Evolutionary conservation across 2,113 vertebrate species (phyloP).

Genomic region (Grammomys dolichurus): DNA sequence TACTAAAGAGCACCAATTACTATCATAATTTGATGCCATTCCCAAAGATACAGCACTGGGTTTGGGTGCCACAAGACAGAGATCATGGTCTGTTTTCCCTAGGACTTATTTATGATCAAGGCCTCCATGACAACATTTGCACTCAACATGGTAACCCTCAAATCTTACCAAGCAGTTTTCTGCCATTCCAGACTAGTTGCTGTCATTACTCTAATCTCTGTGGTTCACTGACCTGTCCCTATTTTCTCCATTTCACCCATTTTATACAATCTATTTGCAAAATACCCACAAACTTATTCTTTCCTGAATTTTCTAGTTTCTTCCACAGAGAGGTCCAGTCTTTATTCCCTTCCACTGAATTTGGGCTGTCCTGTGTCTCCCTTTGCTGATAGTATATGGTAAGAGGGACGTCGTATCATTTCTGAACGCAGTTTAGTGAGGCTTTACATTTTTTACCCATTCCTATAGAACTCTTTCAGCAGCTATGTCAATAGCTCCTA

Average conservation of each 20-base stretch:
- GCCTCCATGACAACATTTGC: fast-evolving
- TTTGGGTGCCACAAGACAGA: neutral
- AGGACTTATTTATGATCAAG: neutral
- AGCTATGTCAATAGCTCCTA: neutral
- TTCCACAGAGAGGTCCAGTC: neutral
- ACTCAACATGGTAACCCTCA: neutral
- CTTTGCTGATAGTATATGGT: neutral
- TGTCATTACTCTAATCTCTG: neutral
- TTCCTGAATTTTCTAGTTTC: neutral
- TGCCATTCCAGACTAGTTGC: neutral
- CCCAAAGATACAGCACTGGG: neutral
- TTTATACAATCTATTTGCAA: neutral
- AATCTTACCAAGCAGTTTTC: neutral
- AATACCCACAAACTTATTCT: neutral
- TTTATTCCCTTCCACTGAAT: neutral
- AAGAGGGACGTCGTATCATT: neutral
- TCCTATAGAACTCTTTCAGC: neutral
- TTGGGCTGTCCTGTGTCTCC: neutral
- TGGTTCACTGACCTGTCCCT: neutral
- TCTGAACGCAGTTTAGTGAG: neutral
- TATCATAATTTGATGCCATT: neutral
- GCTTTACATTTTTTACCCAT: neutral
- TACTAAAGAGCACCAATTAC: neutral
- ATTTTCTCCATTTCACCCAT: neutral
- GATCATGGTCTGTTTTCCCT: neutral